Evolutionary conservation across 2,888 invertebrate species (phyloP).

Genomic region (Pilophorus perplexus): DNA sequence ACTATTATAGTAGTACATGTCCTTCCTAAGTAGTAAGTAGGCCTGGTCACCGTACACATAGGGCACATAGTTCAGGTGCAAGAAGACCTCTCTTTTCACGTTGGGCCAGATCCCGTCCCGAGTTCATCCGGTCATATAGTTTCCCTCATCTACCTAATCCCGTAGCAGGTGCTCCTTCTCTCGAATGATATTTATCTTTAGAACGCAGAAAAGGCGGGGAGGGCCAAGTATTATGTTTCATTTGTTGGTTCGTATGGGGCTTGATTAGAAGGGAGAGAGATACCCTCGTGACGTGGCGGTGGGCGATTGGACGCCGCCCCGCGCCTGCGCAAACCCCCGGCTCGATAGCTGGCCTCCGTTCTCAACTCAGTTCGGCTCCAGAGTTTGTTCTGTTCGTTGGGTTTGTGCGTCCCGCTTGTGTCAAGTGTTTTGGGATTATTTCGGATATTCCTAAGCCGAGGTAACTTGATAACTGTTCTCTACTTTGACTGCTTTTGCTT

Average conservation of each 20-base stretch:
- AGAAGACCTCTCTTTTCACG: no score
- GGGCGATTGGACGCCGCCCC: constrained; percentile 25
- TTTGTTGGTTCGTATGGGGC: constrained; percentile 42
- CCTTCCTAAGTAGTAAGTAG: no score
- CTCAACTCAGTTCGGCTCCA: constrained; percentile 34
- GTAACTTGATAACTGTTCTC: no score
- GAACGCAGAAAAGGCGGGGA: constrained; percentile 27
- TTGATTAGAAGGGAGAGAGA: constrained; percentile 38
- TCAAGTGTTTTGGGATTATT: constrained; percentile 31
- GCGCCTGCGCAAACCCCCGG: constrained; percentile 36
- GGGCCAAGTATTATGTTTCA: constrained; percentile 41
- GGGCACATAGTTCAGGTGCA: no score
- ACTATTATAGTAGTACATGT: no score
- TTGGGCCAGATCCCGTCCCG: no score
- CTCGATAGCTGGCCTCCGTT: constrained; percentile 39
- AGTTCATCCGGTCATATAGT: no score
- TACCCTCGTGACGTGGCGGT: constrained; percentile 38
- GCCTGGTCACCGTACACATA: no score
- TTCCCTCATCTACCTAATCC: no score
- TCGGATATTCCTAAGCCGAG: constrained; percentile 32
- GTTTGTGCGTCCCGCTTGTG: constrained; percentile 11
- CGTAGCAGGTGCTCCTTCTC: constrained; percentile 3
- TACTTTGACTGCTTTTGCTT: no score
- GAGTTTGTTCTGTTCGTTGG: constrained; percentile 14
- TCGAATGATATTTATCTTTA: constrained; percentile 21